phyloP scores from a whole-genome alignment of 2,113 vertebrate species.

The Urocolius indicus region DNA sequence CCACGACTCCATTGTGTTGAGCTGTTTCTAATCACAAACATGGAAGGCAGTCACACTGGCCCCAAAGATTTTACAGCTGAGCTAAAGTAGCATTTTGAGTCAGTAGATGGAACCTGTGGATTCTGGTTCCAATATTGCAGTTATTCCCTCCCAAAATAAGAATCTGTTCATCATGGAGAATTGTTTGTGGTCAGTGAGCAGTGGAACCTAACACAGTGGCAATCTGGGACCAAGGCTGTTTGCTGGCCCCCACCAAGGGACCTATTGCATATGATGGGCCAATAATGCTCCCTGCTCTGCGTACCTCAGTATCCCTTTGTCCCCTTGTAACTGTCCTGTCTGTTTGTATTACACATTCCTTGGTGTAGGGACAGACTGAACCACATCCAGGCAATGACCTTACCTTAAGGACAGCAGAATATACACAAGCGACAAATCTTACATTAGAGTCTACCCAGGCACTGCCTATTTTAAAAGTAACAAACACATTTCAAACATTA shows the following conservation, averaged over 20 bases:
- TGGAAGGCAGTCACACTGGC: not conserved
- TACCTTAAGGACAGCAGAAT: not conserved
- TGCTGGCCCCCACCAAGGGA: not conserved
- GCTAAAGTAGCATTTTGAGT: not conserved
- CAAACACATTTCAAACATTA: not conserved
- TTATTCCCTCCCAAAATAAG: not conserved
- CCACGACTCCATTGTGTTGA: not conserved
- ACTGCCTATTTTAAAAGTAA: not conserved
- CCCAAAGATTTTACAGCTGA: not conserved
- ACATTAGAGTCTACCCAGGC: not conserved
- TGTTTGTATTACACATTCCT: no score
- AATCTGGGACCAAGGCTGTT: not conserved
- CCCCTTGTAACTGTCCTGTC: not conserved
- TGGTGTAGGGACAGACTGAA: no score
- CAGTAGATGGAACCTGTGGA: not conserved
- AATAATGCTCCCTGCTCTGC: fast-evolving
- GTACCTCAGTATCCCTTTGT: not conserved
- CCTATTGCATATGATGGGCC: not conserved
- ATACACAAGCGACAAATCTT: not conserved
- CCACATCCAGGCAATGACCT: not conserved
- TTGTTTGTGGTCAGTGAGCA: not conserved
- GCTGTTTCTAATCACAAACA: not conserved
- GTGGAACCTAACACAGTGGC: no score
- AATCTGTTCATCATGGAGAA: not conserved
- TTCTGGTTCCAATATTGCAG: not conserved